Evolutionary conservation across 2,797 vertebrate species (phyloP).

Genomic region (Euphonia xanthogaster): DNA sequence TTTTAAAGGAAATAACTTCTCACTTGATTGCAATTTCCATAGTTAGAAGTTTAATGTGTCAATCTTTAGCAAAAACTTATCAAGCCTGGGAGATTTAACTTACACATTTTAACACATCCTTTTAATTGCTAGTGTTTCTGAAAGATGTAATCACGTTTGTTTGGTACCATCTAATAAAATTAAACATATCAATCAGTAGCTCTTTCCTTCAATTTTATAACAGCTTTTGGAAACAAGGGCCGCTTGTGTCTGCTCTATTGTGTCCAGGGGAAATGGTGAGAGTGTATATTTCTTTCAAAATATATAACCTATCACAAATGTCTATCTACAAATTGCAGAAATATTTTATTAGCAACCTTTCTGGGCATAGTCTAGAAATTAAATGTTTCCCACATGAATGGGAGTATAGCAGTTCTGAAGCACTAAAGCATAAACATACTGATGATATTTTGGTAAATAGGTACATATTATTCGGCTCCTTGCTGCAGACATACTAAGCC

Average conservation of each 20-base stretch:
- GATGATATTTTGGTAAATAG: conserved; percentile 31
- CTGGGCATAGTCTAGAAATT: conserved; percentile 35
- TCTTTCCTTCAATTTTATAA: conserved; percentile 51
- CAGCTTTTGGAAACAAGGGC: conserved; percentile 33
- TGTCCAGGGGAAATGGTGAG: background rate
- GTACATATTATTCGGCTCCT: conserved; percentile 4
- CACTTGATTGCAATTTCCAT: conserved; percentile 10
- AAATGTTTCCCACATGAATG: conserved; percentile 39
- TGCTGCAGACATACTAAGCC: conserved; percentile 22
- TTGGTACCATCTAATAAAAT: conserved; percentile 72
- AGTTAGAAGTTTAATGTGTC: background rate
- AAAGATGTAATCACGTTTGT: conserved; percentile 34
- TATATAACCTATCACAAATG: background rate
- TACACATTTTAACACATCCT: background rate
- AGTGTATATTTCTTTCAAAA: conserved; percentile 24
- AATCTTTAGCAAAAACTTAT: conserved; percentile 19
- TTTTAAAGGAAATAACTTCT: conserved; percentile 1
- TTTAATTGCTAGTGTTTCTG: conserved; percentile 52
- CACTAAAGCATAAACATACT: conserved; percentile 40
- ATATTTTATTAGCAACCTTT: conserved; percentile 56
- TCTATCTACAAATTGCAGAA: conserved; percentile 45
- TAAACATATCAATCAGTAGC: conserved; percentile 76
- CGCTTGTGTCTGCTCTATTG: background rate
- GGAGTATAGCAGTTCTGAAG: conserved; percentile 50
- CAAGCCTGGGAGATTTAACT: conserved; percentile 12